Conservation (phyloP, 2,888 invertebrate species). For the Lottia scabra region DNA sequence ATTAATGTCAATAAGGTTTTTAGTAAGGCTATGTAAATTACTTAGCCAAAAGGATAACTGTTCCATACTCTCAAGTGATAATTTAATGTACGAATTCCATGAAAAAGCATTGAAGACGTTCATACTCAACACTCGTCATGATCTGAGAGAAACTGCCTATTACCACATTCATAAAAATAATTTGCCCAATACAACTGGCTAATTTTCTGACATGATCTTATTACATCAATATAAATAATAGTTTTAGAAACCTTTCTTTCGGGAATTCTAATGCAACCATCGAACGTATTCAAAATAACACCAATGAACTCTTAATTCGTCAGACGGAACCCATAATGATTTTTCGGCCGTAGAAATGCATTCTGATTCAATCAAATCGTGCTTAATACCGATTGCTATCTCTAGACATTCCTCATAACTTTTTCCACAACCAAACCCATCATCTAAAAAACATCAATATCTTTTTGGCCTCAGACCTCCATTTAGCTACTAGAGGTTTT, state of each 20-base stretch:
- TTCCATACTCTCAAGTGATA: no score
- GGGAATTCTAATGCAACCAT: not conserved
- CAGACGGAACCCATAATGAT: not conserved
- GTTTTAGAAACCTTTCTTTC: not conserved
- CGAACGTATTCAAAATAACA: not conserved
- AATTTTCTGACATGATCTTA: not conserved
- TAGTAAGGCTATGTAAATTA: no score
- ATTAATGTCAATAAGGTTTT: no score
- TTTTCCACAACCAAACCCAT: not conserved
- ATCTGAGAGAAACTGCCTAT: not conserved
- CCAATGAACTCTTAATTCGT: not conserved
- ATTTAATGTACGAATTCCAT: no score
- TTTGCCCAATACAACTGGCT: not conserved
- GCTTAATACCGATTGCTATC: not conserved
- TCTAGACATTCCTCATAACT: not conserved
- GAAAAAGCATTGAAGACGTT: not conserved
- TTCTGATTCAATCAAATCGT: not conserved
- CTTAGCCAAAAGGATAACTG: no score
- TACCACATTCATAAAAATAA: not conserved
- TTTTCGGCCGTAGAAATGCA: not conserved
- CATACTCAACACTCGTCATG: not conserved
- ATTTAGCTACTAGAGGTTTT: constrained; percentile 20
- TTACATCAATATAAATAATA: not conserved
- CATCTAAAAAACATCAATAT: constrained; percentile 13
- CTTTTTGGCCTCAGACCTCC: constrained; percentile 25